Conservation (phyloP, 2,888 invertebrate species). For the Periphyllus acericola region DNA sequence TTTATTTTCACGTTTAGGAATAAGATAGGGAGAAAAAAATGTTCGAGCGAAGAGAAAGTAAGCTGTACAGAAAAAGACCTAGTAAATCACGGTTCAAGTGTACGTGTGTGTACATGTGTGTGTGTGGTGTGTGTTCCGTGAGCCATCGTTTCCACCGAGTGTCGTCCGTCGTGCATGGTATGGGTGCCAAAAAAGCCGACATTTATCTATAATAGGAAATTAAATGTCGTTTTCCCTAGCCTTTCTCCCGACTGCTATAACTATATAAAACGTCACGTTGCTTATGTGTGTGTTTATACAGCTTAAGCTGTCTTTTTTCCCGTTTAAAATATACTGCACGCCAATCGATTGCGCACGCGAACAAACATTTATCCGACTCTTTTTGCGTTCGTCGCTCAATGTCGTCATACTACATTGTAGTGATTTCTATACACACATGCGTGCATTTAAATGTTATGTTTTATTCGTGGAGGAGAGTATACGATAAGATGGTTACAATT, state of each 20-base stretch:
- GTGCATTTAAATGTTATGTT: no score
- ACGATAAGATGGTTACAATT: no score
- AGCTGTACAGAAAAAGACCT: not conserved
- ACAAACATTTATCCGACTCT: no score
- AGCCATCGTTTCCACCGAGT: not conserved
- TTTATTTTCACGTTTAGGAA: not conserved
- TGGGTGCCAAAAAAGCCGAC: slow-evolving; percentile 1
- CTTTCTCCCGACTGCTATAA: not conserved
- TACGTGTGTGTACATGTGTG: not conserved
- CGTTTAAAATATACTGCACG: no score
- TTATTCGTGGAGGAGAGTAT: no score
- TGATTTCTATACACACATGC: no score
- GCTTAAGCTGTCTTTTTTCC: no score
- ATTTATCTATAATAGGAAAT: slow-evolving; percentile 42
- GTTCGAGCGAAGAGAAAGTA: not conserved
- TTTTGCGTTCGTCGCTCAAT: no score
- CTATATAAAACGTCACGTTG: not conserved
- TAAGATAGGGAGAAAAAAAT: not conserved
- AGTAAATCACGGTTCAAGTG: slow-evolving; percentile 13
- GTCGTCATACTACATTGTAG: no score
- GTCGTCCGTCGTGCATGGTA: not conserved
- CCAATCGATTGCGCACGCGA: no score
- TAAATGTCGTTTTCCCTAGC: slow-evolving; percentile 16
- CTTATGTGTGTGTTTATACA: no score
- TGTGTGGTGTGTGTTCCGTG: not conserved